phyloP scores from a whole-genome alignment of 2,888 invertebrate genomes.

The Stegophylla sp. region DNA sequence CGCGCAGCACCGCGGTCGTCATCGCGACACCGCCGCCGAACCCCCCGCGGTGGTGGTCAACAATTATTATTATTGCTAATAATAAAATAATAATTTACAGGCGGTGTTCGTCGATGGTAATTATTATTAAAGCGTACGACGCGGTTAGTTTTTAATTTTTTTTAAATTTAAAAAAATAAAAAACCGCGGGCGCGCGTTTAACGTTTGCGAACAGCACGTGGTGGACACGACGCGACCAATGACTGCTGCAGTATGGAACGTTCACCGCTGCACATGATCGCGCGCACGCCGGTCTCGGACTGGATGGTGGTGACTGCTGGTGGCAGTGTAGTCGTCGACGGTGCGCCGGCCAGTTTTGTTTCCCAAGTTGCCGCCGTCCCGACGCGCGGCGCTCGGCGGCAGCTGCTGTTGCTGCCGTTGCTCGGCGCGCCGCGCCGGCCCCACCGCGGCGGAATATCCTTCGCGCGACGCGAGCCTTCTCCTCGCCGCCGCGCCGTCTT shows the following conservation, averaged over 20 bases:
- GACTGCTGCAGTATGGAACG: background rate
- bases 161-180: background rate
- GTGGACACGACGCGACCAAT: slow-evolving; percentile 22
- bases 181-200: background rate
- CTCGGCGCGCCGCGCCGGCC: background rate
- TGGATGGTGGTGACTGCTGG: slow-evolving; percentile 41
- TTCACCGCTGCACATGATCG: slow-evolving; percentile 38
- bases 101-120: no score
- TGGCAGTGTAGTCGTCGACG: no score
- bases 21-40: background rate
- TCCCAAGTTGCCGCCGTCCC: slow-evolving; percentile 43
- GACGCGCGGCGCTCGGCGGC: slow-evolving; percentile 3
- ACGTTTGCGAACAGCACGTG: slow-evolving; percentile 40
- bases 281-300: slow-evolving; percentile 30
- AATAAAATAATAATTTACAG: no score
- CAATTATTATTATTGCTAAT: no score
- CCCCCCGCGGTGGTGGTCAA: background rate
- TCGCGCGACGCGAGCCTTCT: slow-evolving; percentile 4
- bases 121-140: no score
- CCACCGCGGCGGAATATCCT: slow-evolving; percentile 22
- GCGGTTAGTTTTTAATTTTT: no score
- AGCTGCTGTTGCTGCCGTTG: no score
- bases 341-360: slow-evolving; percentile 40
- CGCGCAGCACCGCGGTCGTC: slow-evolving; percentile 11
- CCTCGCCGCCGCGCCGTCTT: background rate